phyloP scores from a whole-genome alignment of 2,113 vertebrate genomes.

The Epinephelus lanceolatus region DNA sequence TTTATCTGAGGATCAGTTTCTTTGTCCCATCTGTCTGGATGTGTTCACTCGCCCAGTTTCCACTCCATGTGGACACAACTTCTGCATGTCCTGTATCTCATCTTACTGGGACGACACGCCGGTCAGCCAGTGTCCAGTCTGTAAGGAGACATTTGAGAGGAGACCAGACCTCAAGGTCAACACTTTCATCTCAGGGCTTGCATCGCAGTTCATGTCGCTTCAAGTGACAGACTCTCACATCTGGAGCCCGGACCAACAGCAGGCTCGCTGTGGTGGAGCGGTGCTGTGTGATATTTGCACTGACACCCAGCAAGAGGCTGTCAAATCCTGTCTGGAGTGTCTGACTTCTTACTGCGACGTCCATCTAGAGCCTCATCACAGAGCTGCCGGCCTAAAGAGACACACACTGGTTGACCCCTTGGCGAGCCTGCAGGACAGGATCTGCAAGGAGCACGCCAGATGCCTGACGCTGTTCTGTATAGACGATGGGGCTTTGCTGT shows the following conservation, averaged over 20 bases:
- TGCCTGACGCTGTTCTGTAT: slow-evolving; percentile 44
- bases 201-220: slow-evolving; percentile 39
- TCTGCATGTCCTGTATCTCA: slow-evolving; percentile 70
- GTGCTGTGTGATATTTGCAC: slow-evolving; percentile 70
- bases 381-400: slow-evolving; percentile 61
- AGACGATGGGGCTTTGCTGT: slow-evolving; percentile 45
- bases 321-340: slow-evolving; percentile 76
- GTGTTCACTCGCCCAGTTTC: slow-evolving; percentile 67
- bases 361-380: slow-evolving; percentile 73
- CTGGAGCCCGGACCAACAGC: neutral
- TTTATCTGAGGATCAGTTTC: slow-evolving; percentile 65
- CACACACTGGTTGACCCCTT: slow-evolving; percentile 64
- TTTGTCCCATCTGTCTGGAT: slow-evolving; percentile 74
- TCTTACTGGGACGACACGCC: slow-evolving; percentile 41
- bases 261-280: neutral
- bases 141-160: slow-evolving; percentile 42
- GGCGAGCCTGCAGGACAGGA: slow-evolving; percentile 37
- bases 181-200: slow-evolving; percentile 68
- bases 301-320: slow-evolving; percentile 30
- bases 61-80: slow-evolving; percentile 78
- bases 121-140: slow-evolving; percentile 55
- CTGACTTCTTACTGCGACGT: slow-evolving; percentile 65
- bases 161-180: slow-evolving; percentile 72
- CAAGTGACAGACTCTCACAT: neutral
- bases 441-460: slow-evolving; percentile 63